A percentile compares a stretch with the other conserved stretches of the same genome.
Conservation (phyloP, 2,888 invertebrate genomes). For the Linnaemya tessellans region DNA sequence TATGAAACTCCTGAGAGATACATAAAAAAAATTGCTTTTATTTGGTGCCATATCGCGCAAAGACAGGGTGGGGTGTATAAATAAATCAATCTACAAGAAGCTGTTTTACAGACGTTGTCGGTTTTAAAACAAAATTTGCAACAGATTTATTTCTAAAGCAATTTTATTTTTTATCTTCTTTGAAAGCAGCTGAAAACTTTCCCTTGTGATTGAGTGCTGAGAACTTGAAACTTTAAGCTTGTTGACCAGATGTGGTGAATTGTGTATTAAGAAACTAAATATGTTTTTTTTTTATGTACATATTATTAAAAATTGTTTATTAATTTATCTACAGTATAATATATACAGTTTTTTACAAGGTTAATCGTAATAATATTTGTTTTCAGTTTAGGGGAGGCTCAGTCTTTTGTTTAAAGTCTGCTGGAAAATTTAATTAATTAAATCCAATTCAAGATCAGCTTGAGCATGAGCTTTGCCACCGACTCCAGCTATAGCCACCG, state of each 20-base stretch:
- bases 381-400: conserved; percentile 10
- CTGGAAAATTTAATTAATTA: conserved; percentile 76
- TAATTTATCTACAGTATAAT: conserved; percentile 8
- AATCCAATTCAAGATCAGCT: conserved; percentile 87
- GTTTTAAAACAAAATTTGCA: too few relatives aligned
- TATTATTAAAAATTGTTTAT: conserved; percentile 1
- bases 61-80: too few relatives aligned
- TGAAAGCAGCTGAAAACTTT: not conserved
- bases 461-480: conserved; percentile 91
- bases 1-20: too few relatives aligned
- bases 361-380: conserved; percentile 13
- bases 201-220: too few relatives aligned
- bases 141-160: too few relatives aligned
- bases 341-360: conserved; percentile 30
- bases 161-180: too few relatives aligned
- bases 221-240: not conserved
- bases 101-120: too few relatives aligned
- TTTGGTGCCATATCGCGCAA: too few relatives aligned
- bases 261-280: not conserved
- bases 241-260: not conserved
- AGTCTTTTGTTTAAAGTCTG: conserved; percentile 44
- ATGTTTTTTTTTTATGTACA: not conserved
- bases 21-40: too few relatives aligned
- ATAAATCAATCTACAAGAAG: too few relatives aligned
- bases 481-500: conserved; percentile 89